These are phyloP conservation scores for Casuarius casuarius DNA, from an alignment of 2,113 vertebrate genomes.

Conservation along the genomic window DNA sequence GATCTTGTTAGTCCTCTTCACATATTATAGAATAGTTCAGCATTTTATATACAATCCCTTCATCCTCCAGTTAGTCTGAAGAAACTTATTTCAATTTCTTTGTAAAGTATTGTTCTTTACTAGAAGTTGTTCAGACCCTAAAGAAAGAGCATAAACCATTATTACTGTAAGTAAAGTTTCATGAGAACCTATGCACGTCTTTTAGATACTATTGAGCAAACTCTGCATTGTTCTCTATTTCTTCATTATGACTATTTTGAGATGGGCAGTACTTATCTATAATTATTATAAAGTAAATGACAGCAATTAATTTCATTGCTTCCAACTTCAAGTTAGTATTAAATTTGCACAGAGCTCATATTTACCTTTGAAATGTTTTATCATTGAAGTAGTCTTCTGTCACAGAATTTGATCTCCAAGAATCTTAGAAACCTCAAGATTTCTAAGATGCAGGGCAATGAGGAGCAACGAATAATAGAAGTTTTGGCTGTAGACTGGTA, in stretches of 20 bases:
- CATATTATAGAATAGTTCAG: neutral
- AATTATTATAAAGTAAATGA: neutral
- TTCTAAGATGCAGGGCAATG: neutral
- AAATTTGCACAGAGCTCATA: neutral
- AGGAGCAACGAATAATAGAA: neutral
- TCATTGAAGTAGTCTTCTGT: neutral
- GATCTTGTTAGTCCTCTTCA: neutral
- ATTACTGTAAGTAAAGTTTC: neutral
- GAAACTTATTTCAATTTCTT: neutral
- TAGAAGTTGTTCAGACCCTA: neutral
- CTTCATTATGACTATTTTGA: neutral
- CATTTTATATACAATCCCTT: neutral
- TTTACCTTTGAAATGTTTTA: neutral
- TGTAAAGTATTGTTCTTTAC: neutral
- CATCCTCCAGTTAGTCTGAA: neutral
- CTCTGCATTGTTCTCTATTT: neutral
- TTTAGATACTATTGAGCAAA: neutral
- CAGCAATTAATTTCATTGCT: neutral
- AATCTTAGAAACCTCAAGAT: neutral
- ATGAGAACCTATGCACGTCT: neutral
- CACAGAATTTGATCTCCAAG: neutral
- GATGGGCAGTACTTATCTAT: neutral
- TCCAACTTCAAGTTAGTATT: neutral
- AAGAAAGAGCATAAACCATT: neutral
- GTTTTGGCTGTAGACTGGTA: neutral